phyloP scores from a whole-genome alignment of 2,888 invertebrate genomes.

The Drosophila formosana region DNA sequence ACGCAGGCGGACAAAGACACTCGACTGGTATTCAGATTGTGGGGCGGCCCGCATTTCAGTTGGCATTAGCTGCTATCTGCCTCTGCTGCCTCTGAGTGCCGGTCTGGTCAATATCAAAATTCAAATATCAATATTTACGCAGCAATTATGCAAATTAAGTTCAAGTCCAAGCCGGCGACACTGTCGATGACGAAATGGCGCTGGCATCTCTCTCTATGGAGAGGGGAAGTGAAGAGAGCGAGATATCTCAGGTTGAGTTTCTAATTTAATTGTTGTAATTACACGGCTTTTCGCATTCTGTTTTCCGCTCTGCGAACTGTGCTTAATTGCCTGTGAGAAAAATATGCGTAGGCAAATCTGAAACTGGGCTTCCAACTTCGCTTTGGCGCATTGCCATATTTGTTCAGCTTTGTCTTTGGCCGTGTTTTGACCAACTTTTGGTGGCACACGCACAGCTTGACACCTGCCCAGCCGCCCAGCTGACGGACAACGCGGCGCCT shows the following conservation, averaged over 20 bases:
- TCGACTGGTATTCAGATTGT: slow-evolving; percentile 38
- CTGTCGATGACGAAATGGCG: slow-evolving; percentile 59
- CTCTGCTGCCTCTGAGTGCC: slow-evolving; percentile 41
- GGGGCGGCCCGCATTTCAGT: slow-evolving; percentile 46
- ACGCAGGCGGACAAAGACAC: not conserved
- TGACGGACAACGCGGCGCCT: slow-evolving; percentile 37
- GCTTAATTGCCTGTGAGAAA: slow-evolving; percentile 72
- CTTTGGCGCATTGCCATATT: slow-evolving; percentile 41
- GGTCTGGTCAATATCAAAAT: slow-evolving; percentile 74
- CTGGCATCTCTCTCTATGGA: slow-evolving; percentile 55
- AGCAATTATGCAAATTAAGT: slow-evolving; percentile 80
- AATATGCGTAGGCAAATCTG: slow-evolving; percentile 22
- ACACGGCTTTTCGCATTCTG: slow-evolving; percentile 47
- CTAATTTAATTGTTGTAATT: slow-evolving; percentile 75
- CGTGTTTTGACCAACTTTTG: slow-evolving; percentile 42
- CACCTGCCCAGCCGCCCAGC: slow-evolving; percentile 67
- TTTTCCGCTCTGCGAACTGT: slow-evolving; percentile 32
- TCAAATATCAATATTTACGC: slow-evolving; percentile 80
- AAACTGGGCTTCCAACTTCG: not conserved
- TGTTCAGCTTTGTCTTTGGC: slow-evolving; percentile 24
- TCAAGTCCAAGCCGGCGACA: slow-evolving; percentile 56
- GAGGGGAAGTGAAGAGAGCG: not conserved
- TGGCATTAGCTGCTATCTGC: slow-evolving; percentile 48
- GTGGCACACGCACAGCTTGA: slow-evolving; percentile 75
- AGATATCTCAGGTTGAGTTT: slow-evolving; percentile 32